These are phyloP conservation scores for Sarcophaga caerulescens DNA, from an alignment of 2,888 invertebrate genomes.

Conservation along the genomic window DNA sequence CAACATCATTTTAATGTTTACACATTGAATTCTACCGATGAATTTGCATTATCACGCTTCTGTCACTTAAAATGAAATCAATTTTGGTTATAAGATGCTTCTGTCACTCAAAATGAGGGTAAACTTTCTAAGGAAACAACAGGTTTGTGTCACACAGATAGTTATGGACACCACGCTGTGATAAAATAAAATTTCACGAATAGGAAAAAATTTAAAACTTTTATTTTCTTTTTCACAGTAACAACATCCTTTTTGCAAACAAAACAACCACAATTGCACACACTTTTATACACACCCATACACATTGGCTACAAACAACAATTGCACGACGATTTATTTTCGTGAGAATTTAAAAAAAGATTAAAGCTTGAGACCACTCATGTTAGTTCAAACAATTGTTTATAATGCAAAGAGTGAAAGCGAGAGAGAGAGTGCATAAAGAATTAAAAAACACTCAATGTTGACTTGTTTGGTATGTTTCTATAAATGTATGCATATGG, in stretches of 20 bases:
- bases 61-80: too few species aligned
- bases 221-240: not conserved
- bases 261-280: not conserved
- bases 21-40: too few species aligned
- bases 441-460: not conserved
- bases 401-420: not conserved
- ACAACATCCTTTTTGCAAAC: not conserved
- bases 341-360: not conserved
- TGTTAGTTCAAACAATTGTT: not conserved
- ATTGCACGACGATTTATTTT: not conserved
- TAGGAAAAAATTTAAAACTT: not conserved
- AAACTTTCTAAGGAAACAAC: too few species aligned
- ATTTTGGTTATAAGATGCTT: too few species aligned
- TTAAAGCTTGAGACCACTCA: not conserved
- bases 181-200: not conserved
- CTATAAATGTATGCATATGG: not conserved
- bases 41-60: too few species aligned
- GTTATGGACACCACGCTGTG: not conserved
- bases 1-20: too few species aligned
- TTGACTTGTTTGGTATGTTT: conserved; percentile 5
- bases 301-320: not conserved
- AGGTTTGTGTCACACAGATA: too few species aligned
- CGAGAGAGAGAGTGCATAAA: not conserved
- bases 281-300: not conserved
- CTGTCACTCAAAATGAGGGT: too few species aligned